Evolutionary conservation across 1,140 invertebrate genomes (phyloP), one percentile per base, ranked within the genome.

Genomic region (Lucilia cuprina): DNA sequence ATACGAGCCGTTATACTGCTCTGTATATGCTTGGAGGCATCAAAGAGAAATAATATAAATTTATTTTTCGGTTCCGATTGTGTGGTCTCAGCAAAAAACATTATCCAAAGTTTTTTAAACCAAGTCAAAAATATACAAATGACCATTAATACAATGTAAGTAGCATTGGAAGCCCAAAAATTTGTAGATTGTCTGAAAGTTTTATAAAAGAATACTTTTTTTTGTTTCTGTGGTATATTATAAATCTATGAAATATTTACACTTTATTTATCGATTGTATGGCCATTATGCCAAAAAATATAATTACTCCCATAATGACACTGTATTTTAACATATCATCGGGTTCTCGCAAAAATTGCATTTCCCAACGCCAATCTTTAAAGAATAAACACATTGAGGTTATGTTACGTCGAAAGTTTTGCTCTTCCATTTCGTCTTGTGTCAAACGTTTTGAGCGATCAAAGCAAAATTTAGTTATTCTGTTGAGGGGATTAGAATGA

Each of bases 1-100:
- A 93, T 94, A 82, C 96, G 92, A 13, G 94, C 90, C 65, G 91
- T 87, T 2, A 94, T 93, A 85, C 93, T 95, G 88, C 93, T 93
- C 55, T 95, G 93, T 41, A 94, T 92, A n/a, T 85, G 87, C 21
- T 92, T 87, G 1, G 93, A 94, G 34, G 91, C 86, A 17, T 92
- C 91, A 82, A 92, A 94, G 35, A 94, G 86, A 13, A 85, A 87
- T 47, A 88, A 84, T n/a, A 93, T 86, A 35, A 91, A 86, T 82
- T 49, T 86, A 82, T 91, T 91, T 35, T 88, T 87, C 0, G 93
- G 89, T 47, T 82, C 47, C 47, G 84, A 86, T 0, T 85, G 80
- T 50, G 88, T 88, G n/a, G 84, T 85, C 47, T 87, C 87, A 75
- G 87, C 88, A 77, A 85, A 83, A 82, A 89, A 92, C 86, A 91